These are phyloP conservation scores for Neomorphus geoffroyi DNA, from an alignment of 2,797 vertebrate genomes.

Conservation along the genomic window DNA sequence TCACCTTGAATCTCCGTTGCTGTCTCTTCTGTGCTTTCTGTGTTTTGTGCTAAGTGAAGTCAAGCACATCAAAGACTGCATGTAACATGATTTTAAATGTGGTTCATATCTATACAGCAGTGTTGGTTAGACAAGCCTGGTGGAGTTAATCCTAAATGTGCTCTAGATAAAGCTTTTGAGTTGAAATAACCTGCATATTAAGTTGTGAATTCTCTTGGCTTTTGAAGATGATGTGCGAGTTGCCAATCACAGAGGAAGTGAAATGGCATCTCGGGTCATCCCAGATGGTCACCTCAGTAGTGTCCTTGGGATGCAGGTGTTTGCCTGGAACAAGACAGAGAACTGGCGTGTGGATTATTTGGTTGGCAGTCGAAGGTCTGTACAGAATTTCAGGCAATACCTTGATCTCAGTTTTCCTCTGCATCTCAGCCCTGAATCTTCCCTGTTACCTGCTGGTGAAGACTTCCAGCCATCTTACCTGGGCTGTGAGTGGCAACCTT, in stretches of 20 bases:
- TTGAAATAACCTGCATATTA: neutral
- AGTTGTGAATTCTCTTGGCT: neutral
- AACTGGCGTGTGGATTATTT: neutral
- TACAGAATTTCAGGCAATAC: neutral
- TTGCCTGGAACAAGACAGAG: neutral
- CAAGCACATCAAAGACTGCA: neutral
- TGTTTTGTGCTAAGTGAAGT: neutral
- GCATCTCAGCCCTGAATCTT: neutral
- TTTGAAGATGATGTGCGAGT: neutral
- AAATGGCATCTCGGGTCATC: neutral
- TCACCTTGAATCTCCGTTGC: neutral
- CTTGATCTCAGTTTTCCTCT: neutral
- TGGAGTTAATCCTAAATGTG: neutral
- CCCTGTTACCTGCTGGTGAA: neutral
- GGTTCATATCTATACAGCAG: rapidly evolving
- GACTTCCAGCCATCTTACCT: neutral
- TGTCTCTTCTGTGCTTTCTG: neutral
- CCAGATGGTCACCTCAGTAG: neutral
- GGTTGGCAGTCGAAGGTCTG: neutral
- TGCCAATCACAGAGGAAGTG: neutral
- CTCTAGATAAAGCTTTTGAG: neutral
- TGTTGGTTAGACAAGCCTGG: neutral
- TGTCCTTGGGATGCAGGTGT: neutral
- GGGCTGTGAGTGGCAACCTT: neutral
- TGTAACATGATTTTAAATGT: neutral